Evolutionary conservation across 1,140 invertebrate species (phyloP), one percentile per base, ranked within the genome.

Genomic region (Acromyrmex charruanus): DNA sequence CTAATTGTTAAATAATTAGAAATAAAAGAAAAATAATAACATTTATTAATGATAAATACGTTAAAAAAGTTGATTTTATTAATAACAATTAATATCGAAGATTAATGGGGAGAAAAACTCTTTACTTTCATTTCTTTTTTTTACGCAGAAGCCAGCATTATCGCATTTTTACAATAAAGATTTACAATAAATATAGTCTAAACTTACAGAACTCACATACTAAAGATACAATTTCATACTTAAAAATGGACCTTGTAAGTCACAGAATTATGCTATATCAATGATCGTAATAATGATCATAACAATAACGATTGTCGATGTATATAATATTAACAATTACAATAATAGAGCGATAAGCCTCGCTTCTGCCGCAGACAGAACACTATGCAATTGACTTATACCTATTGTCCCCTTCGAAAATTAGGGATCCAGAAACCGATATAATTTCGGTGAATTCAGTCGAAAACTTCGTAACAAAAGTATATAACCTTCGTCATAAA

Each of bases 71-170:
- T 25, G 6, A 10, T 66, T 28, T 59, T n/a, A 58, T 71, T 39
- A 58, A 35, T 58, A 81, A 81, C 10, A 81, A 71, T 69, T 58
- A 81, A 81, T 71, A 71, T n/a, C 66, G 35, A 71, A 79, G 14
- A 69, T 69, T 58, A 71, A 81, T 31, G 16, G 68, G 14, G 2
- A 71, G 16, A 44, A 25, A 71, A 58, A 21, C n/a, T 28, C 18
- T 1, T 28, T 72, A 58, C 63, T 81, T 69, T 61, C 21, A 28
- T 63, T n/a, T 49, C 10, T 28, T 39, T 39, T 59, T 39, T 35
- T 84, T 44, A 74, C 6, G 49, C 35, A 74, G 53, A 84, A 84
- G 18, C 63, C n/a, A 61, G 18, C 35, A 63, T 61, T 61, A 75
- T 14, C 44, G 39, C 39, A 31, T 16, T 49, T 82, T 74, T 72